Conservation (phyloP, 2,113 vertebrate genomes). For the Cathartes aura region DNA sequence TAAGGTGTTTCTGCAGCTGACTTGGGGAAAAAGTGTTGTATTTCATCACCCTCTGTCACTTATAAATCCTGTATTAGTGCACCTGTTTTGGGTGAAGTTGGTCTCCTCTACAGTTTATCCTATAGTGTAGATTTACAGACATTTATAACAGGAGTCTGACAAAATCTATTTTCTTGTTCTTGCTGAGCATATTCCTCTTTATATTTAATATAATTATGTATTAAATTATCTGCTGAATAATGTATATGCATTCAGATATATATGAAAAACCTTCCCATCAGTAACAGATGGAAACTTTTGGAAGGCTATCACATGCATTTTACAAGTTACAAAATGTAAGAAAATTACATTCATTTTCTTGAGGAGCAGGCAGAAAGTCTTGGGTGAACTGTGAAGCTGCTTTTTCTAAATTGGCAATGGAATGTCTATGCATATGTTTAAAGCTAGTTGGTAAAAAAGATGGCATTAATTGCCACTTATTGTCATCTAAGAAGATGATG, state of each 20-base stretch:
- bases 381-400: neutral
- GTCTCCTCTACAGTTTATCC: neutral
- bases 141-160: neutral
- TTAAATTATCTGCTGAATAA: neutral
- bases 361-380: neutral
- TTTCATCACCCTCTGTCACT: neutral
- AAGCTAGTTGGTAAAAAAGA: neutral
- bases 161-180: neutral
- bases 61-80: neutral
- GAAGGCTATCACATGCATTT: neutral
- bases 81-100: neutral
- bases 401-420: neutral
- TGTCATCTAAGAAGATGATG: neutral
- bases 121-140: neutral
- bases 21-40: neutral
- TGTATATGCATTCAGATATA: neutral
- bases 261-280: neutral
- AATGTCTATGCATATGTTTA: neutral
- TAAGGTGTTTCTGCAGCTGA: neutral
- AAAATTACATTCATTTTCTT: neutral
- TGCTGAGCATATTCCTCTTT: neutral
- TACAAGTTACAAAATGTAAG: neutral
- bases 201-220: neutral
- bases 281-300: neutral
- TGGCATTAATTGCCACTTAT: neutral